phyloP scores from a whole-genome alignment of 53 echinoderm and acorn worm species.

The Zoroaster sp. region DNA sequence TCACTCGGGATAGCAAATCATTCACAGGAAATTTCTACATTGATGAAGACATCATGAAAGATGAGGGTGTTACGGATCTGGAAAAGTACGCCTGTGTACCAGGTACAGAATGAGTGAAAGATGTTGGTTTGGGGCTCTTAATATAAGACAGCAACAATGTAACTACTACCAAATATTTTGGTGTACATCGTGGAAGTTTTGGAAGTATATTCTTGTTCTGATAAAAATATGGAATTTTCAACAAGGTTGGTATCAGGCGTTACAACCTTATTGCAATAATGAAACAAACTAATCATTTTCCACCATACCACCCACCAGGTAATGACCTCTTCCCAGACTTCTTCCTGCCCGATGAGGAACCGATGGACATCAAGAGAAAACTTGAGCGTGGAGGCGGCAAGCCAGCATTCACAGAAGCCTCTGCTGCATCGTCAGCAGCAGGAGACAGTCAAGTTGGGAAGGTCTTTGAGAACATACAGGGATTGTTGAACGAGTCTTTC shows the following conservation, averaged over 20 bases:
- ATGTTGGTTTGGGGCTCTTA: no score
- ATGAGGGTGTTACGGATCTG: constrained; percentile 76
- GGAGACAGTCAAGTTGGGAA: constrained; percentile 45
- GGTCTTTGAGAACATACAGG: constrained; percentile 74
- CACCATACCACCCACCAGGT: constrained; percentile 46
- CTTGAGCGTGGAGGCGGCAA: not conserved
- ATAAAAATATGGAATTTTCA: no score
- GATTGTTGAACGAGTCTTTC: constrained; percentile 55
- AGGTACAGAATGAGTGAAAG: no score
- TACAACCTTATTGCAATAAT: no score
- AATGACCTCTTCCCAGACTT: constrained; percentile 86
- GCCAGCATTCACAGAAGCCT: not conserved
- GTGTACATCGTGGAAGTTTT: no score
- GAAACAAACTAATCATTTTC: not conserved
- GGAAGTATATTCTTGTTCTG: no score
- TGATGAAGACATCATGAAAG: constrained; percentile 79
- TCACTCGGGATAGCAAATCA: constrained; percentile 80
- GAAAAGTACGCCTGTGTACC: constrained; percentile 83
- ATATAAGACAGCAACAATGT: no score
- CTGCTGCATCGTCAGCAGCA: no score
- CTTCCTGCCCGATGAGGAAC: constrained; percentile 68
- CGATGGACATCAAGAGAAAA: not conserved
- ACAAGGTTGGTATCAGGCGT: no score
- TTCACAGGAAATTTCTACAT: constrained; percentile 92
- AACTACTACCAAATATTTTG: no score